Conservation (phyloP, 2,888 invertebrate genomes). For the Allacma fusca region DNA sequence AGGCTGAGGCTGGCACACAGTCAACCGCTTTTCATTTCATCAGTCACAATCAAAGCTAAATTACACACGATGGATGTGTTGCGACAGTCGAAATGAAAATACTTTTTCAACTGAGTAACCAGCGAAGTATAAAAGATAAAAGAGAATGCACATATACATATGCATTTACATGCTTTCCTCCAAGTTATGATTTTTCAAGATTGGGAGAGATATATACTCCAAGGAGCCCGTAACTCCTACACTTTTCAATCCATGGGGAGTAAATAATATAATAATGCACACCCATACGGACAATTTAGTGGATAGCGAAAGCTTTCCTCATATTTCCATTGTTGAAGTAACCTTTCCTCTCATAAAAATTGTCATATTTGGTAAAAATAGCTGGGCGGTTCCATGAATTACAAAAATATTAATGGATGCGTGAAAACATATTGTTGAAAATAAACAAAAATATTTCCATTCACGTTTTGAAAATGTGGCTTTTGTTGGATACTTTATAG, state of each 20-base stretch:
- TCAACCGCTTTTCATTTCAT: slow-evolving; percentile 2
- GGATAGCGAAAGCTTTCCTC: not conserved
- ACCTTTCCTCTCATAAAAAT: not conserved
- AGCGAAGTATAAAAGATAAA: too few species aligned
- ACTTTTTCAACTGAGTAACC: too few species aligned
- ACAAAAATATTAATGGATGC: not conserved
- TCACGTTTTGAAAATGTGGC: too few species aligned
- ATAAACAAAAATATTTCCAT: too few species aligned
- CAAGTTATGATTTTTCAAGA: too few species aligned
- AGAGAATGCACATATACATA: too few species aligned
- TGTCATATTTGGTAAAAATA: not conserved
- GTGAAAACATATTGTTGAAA: too few species aligned
- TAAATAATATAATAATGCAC: not conserved
- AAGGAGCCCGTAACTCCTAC: too few species aligned
- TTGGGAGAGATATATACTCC: too few species aligned
- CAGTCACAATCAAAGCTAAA: slow-evolving; percentile 4
- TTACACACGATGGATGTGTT: not conserved
- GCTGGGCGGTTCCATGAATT: slow-evolving; percentile 12
- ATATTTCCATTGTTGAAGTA: not conserved
- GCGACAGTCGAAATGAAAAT: not conserved
- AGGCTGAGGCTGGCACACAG: slow-evolving; percentile 9
- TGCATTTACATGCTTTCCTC: too few species aligned
- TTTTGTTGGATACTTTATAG: too few species aligned
- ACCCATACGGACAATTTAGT: not conserved
- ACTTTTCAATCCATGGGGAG: not conserved